phyloP scores from a whole-genome alignment of 2,888 invertebrate species.

The Drosophila ezoana region DNA sequence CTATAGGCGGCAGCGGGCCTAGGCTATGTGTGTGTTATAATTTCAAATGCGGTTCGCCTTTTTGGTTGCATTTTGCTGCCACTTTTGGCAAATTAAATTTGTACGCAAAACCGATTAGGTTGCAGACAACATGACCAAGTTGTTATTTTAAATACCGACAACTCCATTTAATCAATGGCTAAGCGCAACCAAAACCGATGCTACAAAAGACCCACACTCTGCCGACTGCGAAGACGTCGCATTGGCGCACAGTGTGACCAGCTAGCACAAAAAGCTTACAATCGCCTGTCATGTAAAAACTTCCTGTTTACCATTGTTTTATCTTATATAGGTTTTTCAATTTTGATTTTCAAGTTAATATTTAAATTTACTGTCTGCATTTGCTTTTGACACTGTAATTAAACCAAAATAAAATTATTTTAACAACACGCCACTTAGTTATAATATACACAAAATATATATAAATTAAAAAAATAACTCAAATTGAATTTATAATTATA shows the following conservation, averaged over 20 bases:
- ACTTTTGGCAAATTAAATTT: slow-evolving; percentile 81
- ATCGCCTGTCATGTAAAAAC: not conserved
- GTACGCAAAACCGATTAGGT: slow-evolving; percentile 81
- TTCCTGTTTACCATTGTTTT: slow-evolving; percentile 9
- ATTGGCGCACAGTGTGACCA: slow-evolving; percentile 20
- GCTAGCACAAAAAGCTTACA: not conserved
- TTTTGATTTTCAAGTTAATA: not conserved
- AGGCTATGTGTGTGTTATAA: slow-evolving; percentile 70
- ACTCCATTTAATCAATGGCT: slow-evolving; percentile 79
- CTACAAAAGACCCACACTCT: slow-evolving; percentile 12
- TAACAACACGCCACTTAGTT: too few species aligned
- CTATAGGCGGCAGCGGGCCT: slow-evolving; percentile 22
- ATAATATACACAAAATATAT: not conserved
- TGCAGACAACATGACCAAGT: slow-evolving; percentile 76
- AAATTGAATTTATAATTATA: too few species aligned
- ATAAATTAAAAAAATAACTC: not conserved
- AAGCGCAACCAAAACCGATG: slow-evolving; percentile 38
- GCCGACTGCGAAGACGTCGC: slow-evolving; percentile 19
- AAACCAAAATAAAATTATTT: too few species aligned
- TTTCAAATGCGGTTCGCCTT: slow-evolving; percentile 75
- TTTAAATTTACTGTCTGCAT: too few species aligned
- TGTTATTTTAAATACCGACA: slow-evolving; percentile 81
- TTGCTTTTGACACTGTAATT: too few species aligned
- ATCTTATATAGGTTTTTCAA: not conserved
- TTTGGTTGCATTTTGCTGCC: slow-evolving; percentile 78